Evolutionary conservation across 2,797 vertebrate genomes (phyloP).

Genomic region (Parauchenoglanis ngamensis): DNA sequence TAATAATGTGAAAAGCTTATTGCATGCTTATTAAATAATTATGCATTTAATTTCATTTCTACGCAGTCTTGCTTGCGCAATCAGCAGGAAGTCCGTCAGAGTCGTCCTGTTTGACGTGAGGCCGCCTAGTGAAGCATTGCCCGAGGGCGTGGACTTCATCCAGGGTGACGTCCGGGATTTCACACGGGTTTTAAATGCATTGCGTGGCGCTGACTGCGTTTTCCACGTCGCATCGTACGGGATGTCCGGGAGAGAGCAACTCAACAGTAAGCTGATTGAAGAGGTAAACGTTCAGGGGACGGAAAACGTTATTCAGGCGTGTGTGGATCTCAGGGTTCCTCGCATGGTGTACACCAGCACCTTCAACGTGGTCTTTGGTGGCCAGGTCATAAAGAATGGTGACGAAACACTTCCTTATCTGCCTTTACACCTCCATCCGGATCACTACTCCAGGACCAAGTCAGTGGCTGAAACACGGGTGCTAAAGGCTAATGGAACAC

Average conservation of each 20-base stretch:
- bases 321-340: conserved; percentile 72
- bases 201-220: conserved; percentile 79
- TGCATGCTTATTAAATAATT: not conserved
- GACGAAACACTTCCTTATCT: conserved; percentile 91
- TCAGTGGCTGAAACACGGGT: conserved; percentile 90
- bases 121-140: conserved; percentile 71
- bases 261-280: conserved; percentile 81
- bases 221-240: conserved; percentile 93
- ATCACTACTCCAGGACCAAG: conserved; percentile 96
- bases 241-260: conserved; percentile 95
- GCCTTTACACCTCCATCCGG: conserved; percentile 88
- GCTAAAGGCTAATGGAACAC: conserved; percentile 78
- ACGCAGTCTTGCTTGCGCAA: conserved; percentile 83
- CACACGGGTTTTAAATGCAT: conserved; percentile 75
- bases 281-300: conserved; percentile 88
- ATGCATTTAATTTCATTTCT: conserved; percentile 1
- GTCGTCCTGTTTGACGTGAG: conserved; percentile 85
- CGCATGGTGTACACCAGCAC: conserved; percentile 93
- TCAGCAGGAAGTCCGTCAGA: conserved; percentile 74
- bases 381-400: conserved; percentile 89
- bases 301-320: conserved; percentile 83
- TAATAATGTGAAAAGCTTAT: not conserved
- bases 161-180: conserved; percentile 80
- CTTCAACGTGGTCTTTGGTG: conserved; percentile 92
- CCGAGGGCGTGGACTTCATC: conserved; percentile 79